Percentiles rank a stretch among this genome's conserved stretches.
Evolutionary conservation across 2,113 vertebrate species (phyloP).

Genomic region (Erythrocebus patas): DNA sequence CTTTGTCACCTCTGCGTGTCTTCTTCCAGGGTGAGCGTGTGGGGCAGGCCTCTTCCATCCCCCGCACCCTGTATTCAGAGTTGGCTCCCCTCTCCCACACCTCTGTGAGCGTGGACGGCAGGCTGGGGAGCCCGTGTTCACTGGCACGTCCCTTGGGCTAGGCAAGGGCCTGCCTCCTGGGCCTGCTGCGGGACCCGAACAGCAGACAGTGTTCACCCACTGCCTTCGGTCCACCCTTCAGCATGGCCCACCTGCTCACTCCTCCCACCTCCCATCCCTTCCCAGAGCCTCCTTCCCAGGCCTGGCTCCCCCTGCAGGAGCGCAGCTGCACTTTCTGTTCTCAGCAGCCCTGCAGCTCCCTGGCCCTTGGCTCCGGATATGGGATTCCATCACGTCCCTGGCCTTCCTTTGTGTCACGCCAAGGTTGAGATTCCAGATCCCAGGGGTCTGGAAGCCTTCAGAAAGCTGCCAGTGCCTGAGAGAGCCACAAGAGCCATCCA

Average conservation of each 20-base stretch:
- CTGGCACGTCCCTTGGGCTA: not conserved
- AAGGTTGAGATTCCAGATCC: not conserved
- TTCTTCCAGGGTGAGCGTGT: rapidly evolving
- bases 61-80: not conserved
- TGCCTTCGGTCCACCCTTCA: rapidly evolving
- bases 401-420: not conserved
- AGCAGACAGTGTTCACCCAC: not conserved
- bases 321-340: not conserved
- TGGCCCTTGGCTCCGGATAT: not conserved
- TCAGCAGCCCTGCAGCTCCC: not conserved
- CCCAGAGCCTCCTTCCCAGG: not conserved
- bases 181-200: too few species aligned
- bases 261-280: too few species aligned
- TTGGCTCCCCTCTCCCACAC: not conserved
- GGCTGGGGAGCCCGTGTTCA: not conserved
- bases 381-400: slow-evolving; percentile 33
- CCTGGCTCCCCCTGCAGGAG: not conserved
- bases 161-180: not conserved
- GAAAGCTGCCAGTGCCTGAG: not conserved
- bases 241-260: rapidly evolving
- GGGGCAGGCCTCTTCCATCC: rapidly evolving
- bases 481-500: not conserved
- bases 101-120: not conserved
- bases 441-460: not conserved
- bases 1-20: not conserved